Conservation (phyloP, 2,797 vertebrate genomes). For the Trachops cirrhosus region DNA sequence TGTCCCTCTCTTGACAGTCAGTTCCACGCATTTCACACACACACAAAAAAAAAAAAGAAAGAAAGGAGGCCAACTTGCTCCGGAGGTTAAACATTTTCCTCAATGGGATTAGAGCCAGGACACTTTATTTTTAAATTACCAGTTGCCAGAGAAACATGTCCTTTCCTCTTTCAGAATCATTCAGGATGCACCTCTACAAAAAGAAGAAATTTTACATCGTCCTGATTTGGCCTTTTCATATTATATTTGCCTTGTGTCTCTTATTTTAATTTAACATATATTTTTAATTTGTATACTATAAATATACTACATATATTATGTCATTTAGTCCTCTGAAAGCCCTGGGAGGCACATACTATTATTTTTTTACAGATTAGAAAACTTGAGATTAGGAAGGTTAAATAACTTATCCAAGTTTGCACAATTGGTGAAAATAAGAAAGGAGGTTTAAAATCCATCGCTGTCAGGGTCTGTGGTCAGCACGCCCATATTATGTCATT, state of each 20-base stretch:
- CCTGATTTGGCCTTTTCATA: neutral
- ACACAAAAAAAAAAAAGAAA: neutral
- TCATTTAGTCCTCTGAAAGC: neutral
- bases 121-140: neutral
- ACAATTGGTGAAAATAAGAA: neutral
- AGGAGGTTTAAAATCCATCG: neutral
- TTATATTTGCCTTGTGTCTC: neutral
- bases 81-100: neutral
- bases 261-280: neutral
- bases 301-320: neutral
- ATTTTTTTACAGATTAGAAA: neutral
- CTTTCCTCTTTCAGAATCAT: neutral
- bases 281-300: neutral
- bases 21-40: neutral
- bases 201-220: neutral
- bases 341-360: neutral
- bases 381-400: neutral
- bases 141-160: neutral
- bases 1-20: neutral
- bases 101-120: neutral
- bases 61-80: neutral
- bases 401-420: neutral
- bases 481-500: neutral
- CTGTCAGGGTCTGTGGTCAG: neutral
- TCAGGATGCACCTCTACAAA: neutral